These are phyloP conservation scores for Hypothenemus hampei DNA, from an alignment of 1,140 invertebrate genomes.

Conservation along the genomic window DNA sequence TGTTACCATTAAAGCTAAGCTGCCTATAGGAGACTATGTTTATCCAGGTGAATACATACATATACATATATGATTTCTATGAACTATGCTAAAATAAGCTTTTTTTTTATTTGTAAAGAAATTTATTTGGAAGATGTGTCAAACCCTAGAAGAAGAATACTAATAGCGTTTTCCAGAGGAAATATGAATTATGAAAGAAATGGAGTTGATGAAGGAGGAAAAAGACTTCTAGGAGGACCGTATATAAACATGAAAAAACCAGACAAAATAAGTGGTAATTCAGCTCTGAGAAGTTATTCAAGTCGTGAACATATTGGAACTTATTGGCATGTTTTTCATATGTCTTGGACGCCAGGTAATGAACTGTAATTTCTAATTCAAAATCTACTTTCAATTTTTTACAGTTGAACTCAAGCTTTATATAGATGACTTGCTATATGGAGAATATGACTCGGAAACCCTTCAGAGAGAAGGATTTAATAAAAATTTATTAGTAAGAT, in stretches of 20 bases:
- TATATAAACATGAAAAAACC: constrained; percentile 23
- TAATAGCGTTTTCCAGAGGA: constrained; percentile 36
- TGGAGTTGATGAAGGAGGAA: constrained; percentile 31
- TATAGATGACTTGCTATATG: neutral
- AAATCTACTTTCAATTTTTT: constrained; percentile 3
- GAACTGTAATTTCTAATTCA: neutral
- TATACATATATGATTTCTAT: too few species aligned
- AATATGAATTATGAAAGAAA: constrained; percentile 28
- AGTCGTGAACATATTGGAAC: constrained; percentile 20
- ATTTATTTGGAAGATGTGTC: constrained; percentile 31
- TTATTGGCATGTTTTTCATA: constrained; percentile 29
- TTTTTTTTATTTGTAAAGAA: constrained; percentile 24
- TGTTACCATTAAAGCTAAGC: constrained; percentile 58
- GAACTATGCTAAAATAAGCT: neutral
- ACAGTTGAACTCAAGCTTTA: neutral
- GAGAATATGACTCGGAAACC: neutral
- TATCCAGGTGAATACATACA: constrained; percentile 49
- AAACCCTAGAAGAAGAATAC: constrained; percentile 25
- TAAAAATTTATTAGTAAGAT: neutral
- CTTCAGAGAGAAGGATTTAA: neutral
- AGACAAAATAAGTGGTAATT: neutral
- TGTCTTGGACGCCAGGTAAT: constrained; percentile 33
- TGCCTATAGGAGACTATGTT: constrained; percentile 64
- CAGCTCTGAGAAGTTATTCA: constrained; percentile 22
- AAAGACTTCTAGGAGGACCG: constrained; percentile 33